Evolutionary conservation across 2,113 vertebrate genomes (phyloP), one percentile per base, ranked within the genome.

Genomic region (Neolamprologus caudopunctatus): DNA sequence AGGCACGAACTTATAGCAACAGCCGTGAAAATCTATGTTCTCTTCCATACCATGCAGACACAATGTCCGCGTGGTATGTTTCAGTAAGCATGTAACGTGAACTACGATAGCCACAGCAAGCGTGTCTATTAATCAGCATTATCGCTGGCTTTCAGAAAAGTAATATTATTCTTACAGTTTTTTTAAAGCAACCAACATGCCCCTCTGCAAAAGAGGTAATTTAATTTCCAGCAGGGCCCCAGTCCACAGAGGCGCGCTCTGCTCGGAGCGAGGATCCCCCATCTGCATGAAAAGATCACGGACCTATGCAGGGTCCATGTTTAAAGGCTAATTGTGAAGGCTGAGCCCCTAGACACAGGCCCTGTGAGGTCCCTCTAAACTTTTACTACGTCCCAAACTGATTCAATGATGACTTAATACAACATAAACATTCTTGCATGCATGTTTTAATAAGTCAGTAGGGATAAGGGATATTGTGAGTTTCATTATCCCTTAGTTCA

Each of bases 191-290:
- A 94, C 87, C 88, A 94, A 85, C 81, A 57, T 84, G 88, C 53
- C 75, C 37, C 82, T 91, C 81, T 91, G 85, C 88, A 94, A 91
- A 87, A 92, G 81, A 80, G 73, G 84, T 96, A 95, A 96, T 96
- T 96, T 80, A 96, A 95, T 96, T 96, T 96, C 94, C 94, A 95
- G 88, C 84, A 82, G 87, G 87, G 90, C 90, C 93, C 58, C 84
- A 54, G 86, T 93, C 91, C 91, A 90, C 89, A 87, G 95, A 90
- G 91, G 88, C 14, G 4, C 42, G 33, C 85, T 89, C 86, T 81
- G 91, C 93, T 94, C 50, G 89, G 93, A 95, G 89, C 37, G 7
- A 80, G 78, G 87, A 90, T 95, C 93, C 87, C 93, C 90, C 80
- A 85, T 85, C 84, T 54, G 91, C 87, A 93, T 87, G 84, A 89